Percentiles rank a stretch among this genome's conserved stretches.
Conservation (phyloP, 2,888 invertebrate genomes). For the Subacronicta megacephala region DNA sequence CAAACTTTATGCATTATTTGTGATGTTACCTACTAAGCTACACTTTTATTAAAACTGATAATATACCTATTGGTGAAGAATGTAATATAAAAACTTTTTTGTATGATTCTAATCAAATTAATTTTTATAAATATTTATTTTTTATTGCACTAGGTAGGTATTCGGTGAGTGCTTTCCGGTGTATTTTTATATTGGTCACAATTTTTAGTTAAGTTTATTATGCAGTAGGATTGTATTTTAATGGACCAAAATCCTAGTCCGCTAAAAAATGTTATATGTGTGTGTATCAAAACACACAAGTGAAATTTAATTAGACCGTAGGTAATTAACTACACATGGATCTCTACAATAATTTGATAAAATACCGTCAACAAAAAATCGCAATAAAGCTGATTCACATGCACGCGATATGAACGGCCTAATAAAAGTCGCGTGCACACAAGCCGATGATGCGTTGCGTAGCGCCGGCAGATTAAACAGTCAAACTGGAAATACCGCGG, state of each 20-base stretch:
- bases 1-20: constrained; percentile 40
- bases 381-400: constrained; percentile 30
- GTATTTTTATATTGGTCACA: not conserved
- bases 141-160: not conserved
- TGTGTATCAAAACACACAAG: too few relatives aligned
- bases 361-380: constrained; percentile 9
- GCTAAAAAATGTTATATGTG: too few relatives aligned
- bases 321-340: too few relatives aligned
- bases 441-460: constrained; percentile 62
- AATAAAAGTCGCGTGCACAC: constrained; percentile 55
- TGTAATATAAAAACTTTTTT: not conserved
- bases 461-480: constrained; percentile 72
- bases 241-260: not conserved
- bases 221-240: too few relatives aligned
- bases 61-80: constrained; percentile 3
- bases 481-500: constrained; percentile 74
- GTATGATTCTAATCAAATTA: too few relatives aligned
- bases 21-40: constrained; percentile 11
- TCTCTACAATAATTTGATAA: not conserved
- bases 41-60: constrained; percentile 13
- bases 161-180: constrained; percentile 10
- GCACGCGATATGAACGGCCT: constrained; percentile 44
- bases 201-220: too few relatives aligned
- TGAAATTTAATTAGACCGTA: too few relatives aligned
- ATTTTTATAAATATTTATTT: too few relatives aligned